phyloP scores from a whole-genome alignment of 1,140 invertebrate species.

The Telenomus remus region DNA sequence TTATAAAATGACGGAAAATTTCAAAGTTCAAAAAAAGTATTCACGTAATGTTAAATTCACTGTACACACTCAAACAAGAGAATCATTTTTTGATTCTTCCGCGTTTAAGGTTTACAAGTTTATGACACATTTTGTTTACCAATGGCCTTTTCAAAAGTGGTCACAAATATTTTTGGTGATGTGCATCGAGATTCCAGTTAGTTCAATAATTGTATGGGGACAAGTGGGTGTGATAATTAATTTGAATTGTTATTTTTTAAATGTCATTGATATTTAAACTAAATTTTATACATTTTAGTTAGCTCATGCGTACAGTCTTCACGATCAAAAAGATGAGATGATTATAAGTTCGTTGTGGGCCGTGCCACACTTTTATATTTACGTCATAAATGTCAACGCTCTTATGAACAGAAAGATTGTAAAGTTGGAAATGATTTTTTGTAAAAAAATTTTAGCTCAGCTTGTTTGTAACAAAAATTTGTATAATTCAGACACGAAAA shows the following conservation, averaged over 20 bases:
- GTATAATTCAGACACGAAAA: slow-evolving; percentile 10
- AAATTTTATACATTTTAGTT: too few relatives aligned
- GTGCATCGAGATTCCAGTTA: slow-evolving; percentile 17
- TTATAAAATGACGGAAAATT: too few relatives aligned
- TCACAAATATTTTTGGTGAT: slow-evolving; percentile 6
- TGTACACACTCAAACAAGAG: neutral
- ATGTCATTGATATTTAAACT: too few relatives aligned
- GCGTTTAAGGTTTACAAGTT: slow-evolving; percentile 15
- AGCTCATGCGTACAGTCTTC: neutral
- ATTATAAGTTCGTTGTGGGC: slow-evolving; percentile 20
- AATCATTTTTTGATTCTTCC: slow-evolving; percentile 12
- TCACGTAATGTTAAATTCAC: too few relatives aligned
- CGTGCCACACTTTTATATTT: slow-evolving; percentile 19
- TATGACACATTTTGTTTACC: slow-evolving; percentile 17
- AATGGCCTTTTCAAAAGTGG: slow-evolving; percentile 30
- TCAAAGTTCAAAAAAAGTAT: too few relatives aligned
- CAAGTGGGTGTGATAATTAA: slow-evolving; percentile 1
- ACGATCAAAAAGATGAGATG: slow-evolving; percentile 13
- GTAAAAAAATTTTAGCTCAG: too few relatives aligned
- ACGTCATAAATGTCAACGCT: slow-evolving; percentile 21
- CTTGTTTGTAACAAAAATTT: slow-evolving; percentile 1
- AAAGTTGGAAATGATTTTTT: slow-evolving; percentile 7
- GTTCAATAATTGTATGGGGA: slow-evolving; percentile 7
- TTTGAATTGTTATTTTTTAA: too few relatives aligned
- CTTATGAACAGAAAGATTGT: slow-evolving; percentile 15